Evolutionary conservation across 2,797 vertebrate genomes (phyloP), one percentile per base, ranked within the genome.

Genomic region (Sebastes diaconus): DNA sequence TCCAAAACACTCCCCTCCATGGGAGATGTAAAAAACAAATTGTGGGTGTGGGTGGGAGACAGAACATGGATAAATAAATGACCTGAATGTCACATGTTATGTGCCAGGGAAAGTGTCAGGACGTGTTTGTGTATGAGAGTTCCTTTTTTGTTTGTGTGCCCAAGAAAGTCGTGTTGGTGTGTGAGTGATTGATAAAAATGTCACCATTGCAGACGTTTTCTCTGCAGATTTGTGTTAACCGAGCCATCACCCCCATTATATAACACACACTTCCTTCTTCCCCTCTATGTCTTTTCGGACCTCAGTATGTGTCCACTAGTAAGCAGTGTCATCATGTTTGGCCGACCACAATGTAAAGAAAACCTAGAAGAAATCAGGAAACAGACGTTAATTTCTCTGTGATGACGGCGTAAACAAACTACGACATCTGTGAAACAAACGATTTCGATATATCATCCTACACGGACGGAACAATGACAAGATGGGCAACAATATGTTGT

Each of bases 161-260:
- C n/a, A 18, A 8, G 20, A 75, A 71, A 46, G 29, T 24, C 39
- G 67, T 18, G 42, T 63, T 12, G 66, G 66, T 5, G n/a, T 59
- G 57, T 65, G 63, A 58, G 52, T 59, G 77, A 75, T 34, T 50
- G 42, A 75, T 71, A 63, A 84, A 69, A 73, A 78, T 67, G 60
- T 63, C 18, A 22, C 77, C 52, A 61, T 54, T 34, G 55, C 69
- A 61, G 39, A 12, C 58, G 42, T 79, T 58, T 82, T 73, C 63
- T 75, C 52, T 13, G 8, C 9, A 0, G 72, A 24, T n/a, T 32
- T 9, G 34, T 75, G 69, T 83, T 73, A n/a, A 52, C 54, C 0
- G 8, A 72, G 54, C 66, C 55, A 30, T 81, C 75, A 39, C 55
- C 50, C 63, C 24, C 39, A 74, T 80, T 66, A 80, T 73, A 27